These are phyloP conservation scores for Arrhopalites spinosus DNA, from an alignment of 2,888 invertebrate species.

Conservation along the genomic window DNA sequence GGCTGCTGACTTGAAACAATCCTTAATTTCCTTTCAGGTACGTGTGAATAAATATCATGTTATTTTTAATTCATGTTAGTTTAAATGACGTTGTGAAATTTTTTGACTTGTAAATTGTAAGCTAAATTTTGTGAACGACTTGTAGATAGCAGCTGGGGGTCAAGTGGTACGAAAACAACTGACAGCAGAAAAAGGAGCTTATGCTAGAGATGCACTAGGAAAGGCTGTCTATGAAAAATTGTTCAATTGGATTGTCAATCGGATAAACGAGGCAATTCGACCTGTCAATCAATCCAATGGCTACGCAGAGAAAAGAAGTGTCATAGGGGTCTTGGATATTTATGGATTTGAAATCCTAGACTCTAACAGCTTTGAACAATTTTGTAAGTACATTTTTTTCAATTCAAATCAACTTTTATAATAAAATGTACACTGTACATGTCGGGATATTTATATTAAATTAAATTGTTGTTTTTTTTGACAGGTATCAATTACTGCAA, in stretches of 20 bases:
- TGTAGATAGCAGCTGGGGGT: slow-evolving; percentile 91
- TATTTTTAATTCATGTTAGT: too few relatives aligned
- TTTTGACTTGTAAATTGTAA: too few relatives aligned
- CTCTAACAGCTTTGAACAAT: slow-evolving; percentile 95
- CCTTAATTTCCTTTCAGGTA: too few relatives aligned
- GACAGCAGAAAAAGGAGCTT: slow-evolving; percentile 73
- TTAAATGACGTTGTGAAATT: too few relatives aligned
- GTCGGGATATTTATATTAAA: too few relatives aligned
- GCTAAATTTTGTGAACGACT: slow-evolving; percentile 87
- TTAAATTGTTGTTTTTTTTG: too few relatives aligned
- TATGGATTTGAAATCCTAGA: slow-evolving; percentile 99
- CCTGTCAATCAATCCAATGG: slow-evolving; percentile 59
- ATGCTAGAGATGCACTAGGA: slow-evolving; percentile 69
- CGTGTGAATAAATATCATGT: too few relatives aligned
- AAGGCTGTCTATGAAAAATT: slow-evolving; percentile 69
- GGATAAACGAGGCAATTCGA: slow-evolving; percentile 89
- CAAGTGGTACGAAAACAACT: slow-evolving; percentile 90
- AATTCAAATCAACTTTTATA: too few relatives aligned
- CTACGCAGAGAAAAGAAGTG: slow-evolving; percentile 70
- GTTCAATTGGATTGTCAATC: slow-evolving; percentile 69
- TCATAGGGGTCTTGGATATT: slow-evolving; percentile 95
- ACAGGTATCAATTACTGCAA: slow-evolving; percentile 91
- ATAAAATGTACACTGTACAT: too few relatives aligned
- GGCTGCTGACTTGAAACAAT: slow-evolving; percentile 70
- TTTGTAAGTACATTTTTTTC: too few relatives aligned